Percentiles rank a stretch among this genome's conserved stretches.
Conservation (phyloP, 2,888 invertebrate genomes). For the Linnaemya vulpina region DNA sequence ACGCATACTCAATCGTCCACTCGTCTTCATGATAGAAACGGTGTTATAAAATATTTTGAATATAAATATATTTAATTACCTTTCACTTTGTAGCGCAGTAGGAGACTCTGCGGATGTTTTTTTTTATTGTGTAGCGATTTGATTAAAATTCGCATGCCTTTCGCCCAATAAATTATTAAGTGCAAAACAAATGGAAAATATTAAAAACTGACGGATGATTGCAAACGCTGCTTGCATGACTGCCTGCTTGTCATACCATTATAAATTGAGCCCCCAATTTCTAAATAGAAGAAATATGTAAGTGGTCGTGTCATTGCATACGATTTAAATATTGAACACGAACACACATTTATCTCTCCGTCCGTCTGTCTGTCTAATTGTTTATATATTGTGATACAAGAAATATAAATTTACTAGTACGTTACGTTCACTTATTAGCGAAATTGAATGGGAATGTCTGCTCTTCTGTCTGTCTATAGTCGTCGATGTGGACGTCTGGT, state of each 20-base stretch:
- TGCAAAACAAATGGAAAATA: slow-evolving; percentile 80
- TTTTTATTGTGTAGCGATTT: slow-evolving; percentile 16
- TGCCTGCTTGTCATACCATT: slow-evolving; percentile 65
- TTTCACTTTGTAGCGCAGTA: neutral
- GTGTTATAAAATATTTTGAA: no score
- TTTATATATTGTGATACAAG: slow-evolving; percentile 41
- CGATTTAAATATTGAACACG: slow-evolving; percentile 43
- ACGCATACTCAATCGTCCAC: no score
- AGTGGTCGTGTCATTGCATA: slow-evolving; percentile 48
- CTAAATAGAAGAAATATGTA: slow-evolving; percentile 37
- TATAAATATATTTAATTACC: neutral
- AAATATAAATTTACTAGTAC: slow-evolving; percentile 34
- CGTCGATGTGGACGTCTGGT: slow-evolving; percentile 63
- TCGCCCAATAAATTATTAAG: slow-evolving; percentile 77
- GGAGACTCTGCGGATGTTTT: slow-evolving; percentile 9
- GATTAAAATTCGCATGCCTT: slow-evolving; percentile 51
- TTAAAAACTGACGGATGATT: slow-evolving; percentile 81
- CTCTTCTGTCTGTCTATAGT: slow-evolving; percentile 54
- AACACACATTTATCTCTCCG: slow-evolving; percentile 16
- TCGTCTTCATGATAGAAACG: no score
- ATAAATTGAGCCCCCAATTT: slow-evolving; percentile 68
- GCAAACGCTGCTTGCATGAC: slow-evolving; percentile 67
- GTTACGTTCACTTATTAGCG: slow-evolving; percentile 15
- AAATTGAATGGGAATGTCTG: slow-evolving; percentile 41
- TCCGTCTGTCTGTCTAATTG: slow-evolving; percentile 3